Evolutionary conservation across 2,888 invertebrate species (phyloP).

Genomic region (Drosophila mettleri): DNA sequence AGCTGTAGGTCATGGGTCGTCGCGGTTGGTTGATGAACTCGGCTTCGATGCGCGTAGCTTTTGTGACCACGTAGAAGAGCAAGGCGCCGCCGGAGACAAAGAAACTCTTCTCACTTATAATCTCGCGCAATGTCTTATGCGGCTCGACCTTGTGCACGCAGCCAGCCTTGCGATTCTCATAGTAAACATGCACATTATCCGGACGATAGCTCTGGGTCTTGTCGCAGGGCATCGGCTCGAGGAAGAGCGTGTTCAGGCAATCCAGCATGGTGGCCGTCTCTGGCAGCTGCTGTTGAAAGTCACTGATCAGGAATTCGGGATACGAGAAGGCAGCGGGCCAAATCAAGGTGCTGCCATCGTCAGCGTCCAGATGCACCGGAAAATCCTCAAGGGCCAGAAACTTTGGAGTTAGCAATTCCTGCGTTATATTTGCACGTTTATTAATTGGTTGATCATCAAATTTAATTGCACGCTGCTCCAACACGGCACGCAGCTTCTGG

Average conservation of each 20-base stretch:
- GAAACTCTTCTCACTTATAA: slow-evolving; percentile 86
- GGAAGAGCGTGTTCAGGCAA: slow-evolving; percentile 89
- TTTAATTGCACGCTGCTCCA: slow-evolving; percentile 86
- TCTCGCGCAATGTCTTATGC: slow-evolving; percentile 86
- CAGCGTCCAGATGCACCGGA: slow-evolving; percentile 88
- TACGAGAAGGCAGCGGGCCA: slow-evolving; percentile 97
- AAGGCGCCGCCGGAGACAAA: slow-evolving; percentile 83
- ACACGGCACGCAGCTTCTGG: slow-evolving; percentile 85
- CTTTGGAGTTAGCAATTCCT: slow-evolving; percentile 87
- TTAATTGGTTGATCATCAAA: slow-evolving; percentile 86
- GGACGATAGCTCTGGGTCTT: slow-evolving; percentile 87
- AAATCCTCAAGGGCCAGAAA: slow-evolving; percentile 88
- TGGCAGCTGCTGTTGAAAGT: slow-evolving; percentile 92
- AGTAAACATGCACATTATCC: slow-evolving; percentile 89
- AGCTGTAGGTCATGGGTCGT: slow-evolving; percentile 74
- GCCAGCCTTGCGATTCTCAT: slow-evolving; percentile 88
- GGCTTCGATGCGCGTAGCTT: slow-evolving; percentile 76
- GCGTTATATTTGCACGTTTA: slow-evolving; percentile 73
- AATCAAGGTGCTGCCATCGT: slow-evolving; percentile 86
- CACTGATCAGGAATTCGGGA: slow-evolving; percentile 94
- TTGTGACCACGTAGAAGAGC: slow-evolving; percentile 83
- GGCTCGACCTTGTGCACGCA: slow-evolving; percentile 87
- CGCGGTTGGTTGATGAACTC: slow-evolving; percentile 81
- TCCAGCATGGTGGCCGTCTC: slow-evolving; percentile 89
- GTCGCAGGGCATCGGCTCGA: slow-evolving; percentile 91